Base-by-base conservation (phyloP, 1,140 invertebrate species). In the Listronotus bonariensis region DNA sequence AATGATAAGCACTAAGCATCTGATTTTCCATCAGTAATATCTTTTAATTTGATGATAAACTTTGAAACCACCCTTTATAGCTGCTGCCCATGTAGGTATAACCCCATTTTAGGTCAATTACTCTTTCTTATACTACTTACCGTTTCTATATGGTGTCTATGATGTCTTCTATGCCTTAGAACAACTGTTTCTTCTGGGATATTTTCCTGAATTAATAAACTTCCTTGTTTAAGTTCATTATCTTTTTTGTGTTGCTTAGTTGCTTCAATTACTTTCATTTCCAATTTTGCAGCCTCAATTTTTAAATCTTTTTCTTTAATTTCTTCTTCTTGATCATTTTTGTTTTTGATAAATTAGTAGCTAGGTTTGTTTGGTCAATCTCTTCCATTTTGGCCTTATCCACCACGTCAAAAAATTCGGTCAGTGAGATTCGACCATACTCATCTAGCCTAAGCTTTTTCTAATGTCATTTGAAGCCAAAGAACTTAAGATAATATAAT, bases 401-500 rank as follows among this genome's bases (percentile, higher is more conserved):
- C 71, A 76, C 3, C 71, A 73, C 59, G 75, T 76, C 3, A 78
- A 75, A 58, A 79, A 80, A 60, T 76, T 74, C 17, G 71, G 74
- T 49, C 73, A 74, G 17, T 56, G 67, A 53, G 59, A 73, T 49
- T 38, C 65, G 45, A 34, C 49, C 63, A 66, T 68, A 72, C n/a
- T 64, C 31, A 34, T 55, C 69, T 66, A 41, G 64, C 45, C 74
- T 62, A 15, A 69, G 67, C 26, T 62, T 69, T 26, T 52, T 36
- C 45, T 75, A 34, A 58, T 61, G 62, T 52, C 55, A 55, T 53
- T 53, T 1, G 67, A 58, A 42, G 61, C 59, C 41, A 73, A 48
- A 40, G 58, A 6, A 36, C 67, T 70, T 10, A 75, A 46, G 32
- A 85, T 65, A 64, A 80, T 78, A 67, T 82, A 80, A 78, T 84